Conservation (phyloP, 2,888 invertebrate species). For the Heliothis peltigera region DNA sequence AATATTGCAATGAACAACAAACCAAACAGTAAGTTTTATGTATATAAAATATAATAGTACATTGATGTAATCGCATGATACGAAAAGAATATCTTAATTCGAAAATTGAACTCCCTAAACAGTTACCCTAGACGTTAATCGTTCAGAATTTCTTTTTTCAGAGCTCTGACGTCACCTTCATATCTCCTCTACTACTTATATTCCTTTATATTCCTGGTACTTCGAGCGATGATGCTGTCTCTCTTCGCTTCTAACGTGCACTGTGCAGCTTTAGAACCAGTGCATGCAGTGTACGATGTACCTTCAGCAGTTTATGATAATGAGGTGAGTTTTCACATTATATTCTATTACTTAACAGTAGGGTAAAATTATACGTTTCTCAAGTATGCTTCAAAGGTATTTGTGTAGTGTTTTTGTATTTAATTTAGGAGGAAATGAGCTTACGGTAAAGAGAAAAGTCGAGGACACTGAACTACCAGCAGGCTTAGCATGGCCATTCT, state of each 20-base stretch:
- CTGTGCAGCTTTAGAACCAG: conserved; percentile 60
- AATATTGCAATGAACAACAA: conserved; percentile 35
- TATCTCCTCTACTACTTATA: conserved; percentile 63
- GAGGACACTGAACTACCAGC: too few relatives aligned
- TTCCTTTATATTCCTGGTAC: conserved; percentile 62
- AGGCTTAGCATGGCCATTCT: too few relatives aligned
- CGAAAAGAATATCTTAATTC: neutral
- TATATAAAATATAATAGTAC: neutral
- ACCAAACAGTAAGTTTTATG: conserved; percentile 38
- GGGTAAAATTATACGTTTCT: too few relatives aligned
- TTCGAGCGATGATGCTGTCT: conserved; percentile 58
- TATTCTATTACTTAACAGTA: too few relatives aligned
- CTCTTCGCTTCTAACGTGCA: conserved; percentile 67
- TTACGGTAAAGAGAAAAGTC: too few relatives aligned
- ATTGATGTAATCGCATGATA: neutral
- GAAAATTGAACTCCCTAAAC: neutral
- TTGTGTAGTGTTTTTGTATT: too few relatives aligned
- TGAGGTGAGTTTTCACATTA: conserved; percentile 57
- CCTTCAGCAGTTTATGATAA: conserved; percentile 61
- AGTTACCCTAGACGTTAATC: too few relatives aligned
- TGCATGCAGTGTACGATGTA: conserved; percentile 61
- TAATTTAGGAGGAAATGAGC: too few relatives aligned
- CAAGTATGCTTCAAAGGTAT: too few relatives aligned
- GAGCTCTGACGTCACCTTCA: conserved; percentile 46
- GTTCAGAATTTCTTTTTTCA: conserved; percentile 45